Base-by-base conservation (phyloP, 2,797 vertebrate species). In the Yasuhikotakia modesta region DNA sequence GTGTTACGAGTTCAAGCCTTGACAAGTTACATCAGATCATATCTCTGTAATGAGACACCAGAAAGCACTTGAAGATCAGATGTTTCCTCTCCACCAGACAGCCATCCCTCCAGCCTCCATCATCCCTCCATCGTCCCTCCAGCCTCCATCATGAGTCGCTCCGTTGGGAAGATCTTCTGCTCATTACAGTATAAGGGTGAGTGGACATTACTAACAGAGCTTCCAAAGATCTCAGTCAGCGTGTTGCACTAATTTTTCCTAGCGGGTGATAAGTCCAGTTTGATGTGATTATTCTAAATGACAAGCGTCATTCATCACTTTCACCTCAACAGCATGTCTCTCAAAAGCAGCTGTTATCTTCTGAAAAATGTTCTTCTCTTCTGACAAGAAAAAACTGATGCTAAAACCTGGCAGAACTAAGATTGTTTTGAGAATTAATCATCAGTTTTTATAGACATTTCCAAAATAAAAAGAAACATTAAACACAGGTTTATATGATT, bases 21-120 rank as follows among this genome's bases (percentile, higher is more conserved):
- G 87, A 90, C 87, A 87, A 67, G 77, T 79, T 73, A 81, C 82
- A 88, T 92, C 88, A 88, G 88, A 89, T 87, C 86, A 82, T 79
- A 86, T 89, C 66, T 81, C 65, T 83, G 83, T 78, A 82, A 81
- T 73, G 79, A 87, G 87, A 87, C 39, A 45, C 78, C 79, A 79
- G 70, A 48, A 83, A 83, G 70, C 72, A 65, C 83, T 87, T 87
- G 70, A 78, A 87, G 86, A 90, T 82, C 83, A 81, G 81, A 73
- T 84, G 82, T 82, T 87, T 80, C 76, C 57, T 78, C 81, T 86
- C 78, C 83, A 83, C 84, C 82, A 86, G 82, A 85, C 87, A 85
- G 81, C 84, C 79, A 84, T 80, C 73, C 85, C 86, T 84, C 87
- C 85, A 85, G 88, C 81, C 88, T 74, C 82, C 80, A 81, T 57